phyloP scores from a whole-genome alignment of 2,888 invertebrate species.

The Athrips mouffetella region DNA sequence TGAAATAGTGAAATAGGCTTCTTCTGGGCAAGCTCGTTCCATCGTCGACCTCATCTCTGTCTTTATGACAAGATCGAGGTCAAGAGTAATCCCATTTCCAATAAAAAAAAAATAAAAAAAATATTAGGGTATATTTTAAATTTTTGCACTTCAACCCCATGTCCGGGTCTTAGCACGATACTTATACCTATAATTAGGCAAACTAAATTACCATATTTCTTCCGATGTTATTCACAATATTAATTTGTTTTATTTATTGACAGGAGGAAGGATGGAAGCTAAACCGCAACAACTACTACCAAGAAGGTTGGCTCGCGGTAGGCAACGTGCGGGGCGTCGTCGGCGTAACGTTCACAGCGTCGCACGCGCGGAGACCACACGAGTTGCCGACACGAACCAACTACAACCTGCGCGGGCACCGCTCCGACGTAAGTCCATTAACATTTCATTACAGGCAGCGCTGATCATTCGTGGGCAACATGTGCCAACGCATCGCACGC shows the following conservation, averaged over 20 bases:
- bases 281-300: slow-evolving; percentile 96
- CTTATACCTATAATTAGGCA: no score
- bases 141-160: no score
- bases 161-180: no score
- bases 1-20: no score
- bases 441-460: not conserved
- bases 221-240: no score
- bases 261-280: slow-evolving; percentile 98
- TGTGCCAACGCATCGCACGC: not conserved
- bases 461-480: not conserved
- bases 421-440: slow-evolving; percentile 92
- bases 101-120: no score
- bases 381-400: slow-evolving; percentile 94
- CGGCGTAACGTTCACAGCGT: slow-evolving; percentile 97
- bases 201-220: no score
- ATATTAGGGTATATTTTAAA: no score
- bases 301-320: slow-evolving; percentile 98
- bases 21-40: no score
- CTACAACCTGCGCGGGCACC: slow-evolving; percentile 97
- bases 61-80: no score
- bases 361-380: slow-evolving; percentile 91
- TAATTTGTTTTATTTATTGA: not conserved
- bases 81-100: no score
- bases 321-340: slow-evolving; percentile 96
- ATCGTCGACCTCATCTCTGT: no score